A percentile compares a stretch with the other conserved stretches of the same genome.
Conservation (phyloP, 2,797 vertebrate genomes). For the Zalophus californianus region DNA sequence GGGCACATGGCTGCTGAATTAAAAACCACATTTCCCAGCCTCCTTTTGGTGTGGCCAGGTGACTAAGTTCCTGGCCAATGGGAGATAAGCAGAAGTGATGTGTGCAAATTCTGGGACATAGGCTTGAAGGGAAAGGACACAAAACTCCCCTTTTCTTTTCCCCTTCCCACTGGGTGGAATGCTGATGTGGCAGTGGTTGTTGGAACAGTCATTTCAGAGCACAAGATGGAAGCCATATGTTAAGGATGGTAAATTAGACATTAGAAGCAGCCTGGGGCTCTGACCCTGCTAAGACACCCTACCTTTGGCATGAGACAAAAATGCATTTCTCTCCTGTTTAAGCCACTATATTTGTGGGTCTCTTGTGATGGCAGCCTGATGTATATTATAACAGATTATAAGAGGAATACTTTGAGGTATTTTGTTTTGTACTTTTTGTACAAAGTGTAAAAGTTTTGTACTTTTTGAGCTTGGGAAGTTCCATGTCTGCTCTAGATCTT, state of each 20-base stretch:
- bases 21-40: background rate
- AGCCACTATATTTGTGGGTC: background rate
- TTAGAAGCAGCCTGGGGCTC: background rate
- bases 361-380: background rate
- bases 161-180: background rate
- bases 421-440: no score
- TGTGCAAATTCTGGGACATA: background rate
- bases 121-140: background rate
- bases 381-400: background rate
- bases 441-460: background rate
- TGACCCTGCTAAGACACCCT: background rate
- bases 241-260: background rate
- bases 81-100: background rate
- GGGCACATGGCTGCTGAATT: background rate
- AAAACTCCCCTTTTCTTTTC: background rate
- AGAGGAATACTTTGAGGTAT: background rate
- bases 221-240: background rate
- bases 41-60: background rate
- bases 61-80: background rate
- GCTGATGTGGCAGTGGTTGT: no score
- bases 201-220: background rate
- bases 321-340: background rate
- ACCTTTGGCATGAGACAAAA: background rate
- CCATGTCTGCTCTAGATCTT: background rate
- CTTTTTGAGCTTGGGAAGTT: constrained; percentile 11